Base-by-base conservation (phyloP, 2,113 vertebrate species). In the Vimba vimba region DNA sequence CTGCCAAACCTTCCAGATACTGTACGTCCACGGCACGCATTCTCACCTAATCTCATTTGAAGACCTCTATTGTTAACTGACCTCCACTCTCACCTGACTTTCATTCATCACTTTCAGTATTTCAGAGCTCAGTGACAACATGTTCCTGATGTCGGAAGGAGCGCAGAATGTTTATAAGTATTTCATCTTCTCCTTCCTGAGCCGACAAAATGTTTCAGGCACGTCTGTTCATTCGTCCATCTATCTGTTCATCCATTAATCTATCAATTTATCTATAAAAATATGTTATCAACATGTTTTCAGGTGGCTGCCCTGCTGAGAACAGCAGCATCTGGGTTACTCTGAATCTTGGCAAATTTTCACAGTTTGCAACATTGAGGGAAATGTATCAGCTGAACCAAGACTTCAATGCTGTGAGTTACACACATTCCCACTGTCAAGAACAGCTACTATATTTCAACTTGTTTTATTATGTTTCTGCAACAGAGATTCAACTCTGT, bases 1-100 rank as follows among this genome's bases (percentile, higher is more conserved):
- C 91, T 95, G 94, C 57, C 87, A 90, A 0, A 93, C 87, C 47
- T 96, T 89, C 87, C 95, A 94, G 85, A 89, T 88, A 27, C 89
- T 96, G 95, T 96, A 83, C 86, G 94, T 92, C 43, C 8, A 79
- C 11, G 1, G 47, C 15, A 68, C 5, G 0, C 71, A 47, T 21
- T 50, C 45, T 68, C 27, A n/a, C 19, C 19, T 1, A 36, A 43
- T n/a, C 21, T 59, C 21, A 39, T 23, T 17, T 6, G 8, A 39
- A 39, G 11, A 25, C 52, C 59, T n/a, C 60, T 83, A 0, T 71
- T 57, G 60, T 33, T 4, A n/a, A 1, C 74, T 76, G 30, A 5
- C 69, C 43, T 30, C 15, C 25, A 25, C 15, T 30, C 4, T 45
- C 33, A 19, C 13, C 60, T 27, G 2, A 43, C 55, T 47, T 82